Base-by-base conservation (phyloP, 1,140 invertebrate species). In the Paralvinella palmiformis region DNA sequence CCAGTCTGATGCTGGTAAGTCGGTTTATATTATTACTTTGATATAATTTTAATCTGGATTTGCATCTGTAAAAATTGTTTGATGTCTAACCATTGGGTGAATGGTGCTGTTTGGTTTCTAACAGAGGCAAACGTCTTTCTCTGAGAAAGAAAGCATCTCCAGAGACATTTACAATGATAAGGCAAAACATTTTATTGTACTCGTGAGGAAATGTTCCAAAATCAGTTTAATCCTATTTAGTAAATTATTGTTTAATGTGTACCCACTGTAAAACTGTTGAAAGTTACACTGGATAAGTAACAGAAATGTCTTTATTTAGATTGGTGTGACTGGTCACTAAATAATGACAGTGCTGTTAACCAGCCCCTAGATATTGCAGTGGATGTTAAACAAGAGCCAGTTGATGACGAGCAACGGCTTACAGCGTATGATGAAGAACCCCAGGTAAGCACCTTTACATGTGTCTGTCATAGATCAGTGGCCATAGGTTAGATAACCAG, bases 301-400 rank as follows among this genome's bases (percentile, higher is more conserved):
- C n/a, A n/a, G n/a, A n/a, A n/a, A n/a, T n/a, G n/a, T n/a, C n/a
- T n/a, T n/a, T n/a, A n/a, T 48, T 22, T 29, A 52, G 48, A 52
- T 52, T 52, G 48, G 48, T 22, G 48, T 52, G 48, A 52, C 6
- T 52, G 48, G 48, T 52, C 48, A 52, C 48, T 52, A 22, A 52
- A 52, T 29, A 52, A 52, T 52, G 48, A 52, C 24, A 52, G 48
- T 22, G 48, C n/a, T n/a, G n/a, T n/a, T n/a, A n/a, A n/a, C n/a
- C n/a, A n/a, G n/a, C n/a, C 24, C 6, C 48, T 52, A 13, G 48
- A 52, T 15, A 52, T 29, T 3, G 48, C 31, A 29, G 31, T 52
- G 48, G 24, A 52, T 22, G 48, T 27, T 22, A 29, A 52, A 2
- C 31, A 52, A 10, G 13, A 29, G n/a, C 48, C 6, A 15, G 48